Evolutionary conservation across 2,113 vertebrate species (phyloP).

Genomic region (Phylloscopus trochilus): DNA sequence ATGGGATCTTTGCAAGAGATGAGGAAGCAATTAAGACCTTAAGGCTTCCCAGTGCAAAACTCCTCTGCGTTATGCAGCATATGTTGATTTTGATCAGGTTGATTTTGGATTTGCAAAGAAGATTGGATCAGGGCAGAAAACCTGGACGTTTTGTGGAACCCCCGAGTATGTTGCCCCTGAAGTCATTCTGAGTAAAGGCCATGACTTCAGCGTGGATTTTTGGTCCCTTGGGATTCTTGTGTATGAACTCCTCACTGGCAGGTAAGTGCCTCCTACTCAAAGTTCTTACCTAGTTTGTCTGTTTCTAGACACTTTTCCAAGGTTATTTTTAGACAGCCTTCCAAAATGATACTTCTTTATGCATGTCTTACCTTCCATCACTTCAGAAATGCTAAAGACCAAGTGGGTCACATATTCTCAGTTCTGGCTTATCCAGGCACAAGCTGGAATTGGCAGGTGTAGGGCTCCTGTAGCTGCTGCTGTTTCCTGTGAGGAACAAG

Average conservation of each 20-base stretch:
- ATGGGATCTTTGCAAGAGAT: not conserved
- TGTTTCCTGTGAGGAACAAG: not conserved
- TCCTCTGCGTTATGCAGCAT: not conserved
- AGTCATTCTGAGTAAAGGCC: conserved; percentile 93
- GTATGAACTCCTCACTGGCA: conserved; percentile 92
- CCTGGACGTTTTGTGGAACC: conserved; percentile 95
- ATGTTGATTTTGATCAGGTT: conserved; percentile 73
- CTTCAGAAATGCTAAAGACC: not conserved
- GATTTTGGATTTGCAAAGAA: conserved; percentile 97
- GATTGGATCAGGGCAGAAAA: conserved; percentile 88
- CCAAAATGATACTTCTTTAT: not conserved
- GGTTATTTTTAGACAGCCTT: not conserved
- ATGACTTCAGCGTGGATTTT: conserved; percentile 92
- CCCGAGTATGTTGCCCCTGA: conserved; percentile 94
- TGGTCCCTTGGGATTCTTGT: conserved; percentile 94
- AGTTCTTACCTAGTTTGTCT: not conserved
- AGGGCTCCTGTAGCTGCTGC: not conserved
- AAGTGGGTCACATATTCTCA: not conserved
- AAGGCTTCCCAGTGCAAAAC: not conserved
- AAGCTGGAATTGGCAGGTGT: accelerated
- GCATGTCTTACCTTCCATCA: not conserved
- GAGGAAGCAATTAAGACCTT: not conserved
- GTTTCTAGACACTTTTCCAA: not conserved
- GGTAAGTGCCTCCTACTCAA: conserved; percentile 68
- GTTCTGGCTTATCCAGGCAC: not conserved